A percentile compares a stretch with the other conserved stretches of the same genome.
Conservation (phyloP, 2,113 vertebrate species). For the western clawed frog (Xenopus tropicalis) region DNA sequence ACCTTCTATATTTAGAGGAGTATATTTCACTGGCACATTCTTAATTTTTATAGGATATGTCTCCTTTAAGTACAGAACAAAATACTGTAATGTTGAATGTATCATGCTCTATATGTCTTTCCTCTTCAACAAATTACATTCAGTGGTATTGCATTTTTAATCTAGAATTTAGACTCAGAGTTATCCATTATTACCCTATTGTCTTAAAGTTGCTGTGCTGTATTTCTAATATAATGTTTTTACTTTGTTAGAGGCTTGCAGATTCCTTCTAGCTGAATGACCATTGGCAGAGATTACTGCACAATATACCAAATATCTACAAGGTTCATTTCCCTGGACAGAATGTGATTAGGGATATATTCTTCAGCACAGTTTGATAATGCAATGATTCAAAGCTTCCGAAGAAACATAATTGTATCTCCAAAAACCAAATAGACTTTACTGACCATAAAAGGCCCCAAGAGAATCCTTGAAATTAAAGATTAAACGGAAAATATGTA, state of each 20-base stretch:
- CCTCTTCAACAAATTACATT: neutral
- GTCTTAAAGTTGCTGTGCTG: neutral
- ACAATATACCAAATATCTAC: neutral
- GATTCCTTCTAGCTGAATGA: neutral
- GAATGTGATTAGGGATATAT: neutral
- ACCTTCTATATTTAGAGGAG: too few species aligned
- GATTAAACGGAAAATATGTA: neutral
- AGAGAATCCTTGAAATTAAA: conserved; percentile 38
- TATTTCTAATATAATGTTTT: neutral
- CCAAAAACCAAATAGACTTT: conserved; percentile 34
- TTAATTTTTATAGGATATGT: too few species aligned
- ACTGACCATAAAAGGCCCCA: conserved; percentile 27
- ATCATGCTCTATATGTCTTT: neutral
- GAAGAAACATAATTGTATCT: conserved; percentile 34
- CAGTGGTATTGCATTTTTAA: neutral
- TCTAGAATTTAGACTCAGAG: neutral
- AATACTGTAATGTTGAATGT: neutral
- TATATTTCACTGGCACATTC: too few species aligned
- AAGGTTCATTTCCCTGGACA: conserved; percentile 1
- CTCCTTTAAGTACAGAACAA: too few species aligned
- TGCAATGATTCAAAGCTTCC: conserved; percentile 6
- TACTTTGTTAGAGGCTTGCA: neutral
- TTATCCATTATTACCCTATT: neutral
- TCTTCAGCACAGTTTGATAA: conserved; percentile 16
- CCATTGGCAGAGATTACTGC: neutral